Base-by-base conservation (phyloP, 1,140 invertebrate genomes). In the Euglossa dilemma region DNA sequence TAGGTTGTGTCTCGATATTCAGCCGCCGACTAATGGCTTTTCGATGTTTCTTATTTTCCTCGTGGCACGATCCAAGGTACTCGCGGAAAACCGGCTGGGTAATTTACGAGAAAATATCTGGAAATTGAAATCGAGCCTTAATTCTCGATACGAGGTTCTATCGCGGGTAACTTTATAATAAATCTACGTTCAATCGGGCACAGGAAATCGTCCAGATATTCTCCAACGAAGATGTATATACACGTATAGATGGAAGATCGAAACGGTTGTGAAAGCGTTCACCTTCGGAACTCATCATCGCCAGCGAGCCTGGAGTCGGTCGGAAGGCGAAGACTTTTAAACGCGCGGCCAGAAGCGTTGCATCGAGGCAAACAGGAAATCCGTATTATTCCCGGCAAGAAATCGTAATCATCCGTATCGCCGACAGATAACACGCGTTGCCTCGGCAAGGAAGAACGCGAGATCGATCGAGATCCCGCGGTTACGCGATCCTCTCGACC, bases 401-500 rank as follows among this genome's bases (percentile, higher is more conserved):
- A 81, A 81, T 82, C 80, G 72, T 76, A 67, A 82, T 76, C 76
- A 82, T 82, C 54, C 72, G 73, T 82, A 67, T 66, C 80, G 63
- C 14, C 45, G 80, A 36, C 43, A 76, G 72, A 43, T 82, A 67
- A 47, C 72, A 18, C 28, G 18, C 45, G 54, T n/a, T 43, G 47
- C 25, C 6, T 78, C 50, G 18, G 12, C 5, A 2, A 43, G 11
- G 20, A 25, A 45, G 57, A 73, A 61, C 61, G 82, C 14, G 66
- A 73, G 59, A 85, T 85, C 71, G 76, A 85, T 80, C 69, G 76
- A 64, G 67, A 80, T 82, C 56, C 47, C 78, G 71, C 54, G 72
- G 79, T 73, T 72, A 84, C 76, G 52, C 67, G 67, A 85, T 85
- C 79, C 70, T 47, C 57, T 61, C 54, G 54, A 47, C 70, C 56